Base-by-base conservation (phyloP, 2,113 vertebrate species). In the Scartelaos histophorus region DNA sequence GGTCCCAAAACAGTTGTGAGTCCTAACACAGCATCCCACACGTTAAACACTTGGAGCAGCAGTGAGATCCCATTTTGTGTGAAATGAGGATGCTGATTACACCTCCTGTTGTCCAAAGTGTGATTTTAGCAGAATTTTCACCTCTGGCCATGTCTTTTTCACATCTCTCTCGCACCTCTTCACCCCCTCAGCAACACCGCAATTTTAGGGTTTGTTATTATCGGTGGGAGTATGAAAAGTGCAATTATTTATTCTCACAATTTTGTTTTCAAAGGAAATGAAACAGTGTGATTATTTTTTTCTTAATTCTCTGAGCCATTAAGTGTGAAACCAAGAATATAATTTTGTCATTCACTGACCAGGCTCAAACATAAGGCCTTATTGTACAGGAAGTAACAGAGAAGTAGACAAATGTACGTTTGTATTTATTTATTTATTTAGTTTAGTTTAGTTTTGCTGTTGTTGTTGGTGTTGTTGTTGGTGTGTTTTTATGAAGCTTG, bases 81-180 rank as follows among this genome's bases (percentile, higher is more conserved):
- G 21, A 58, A 25, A 61, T 17, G 24, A 34, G 25, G 56, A 58
- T 61, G 24, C 17, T 34, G 25, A 61, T 61, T 61, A 34, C 58
- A 61, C 58, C 58, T 61, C 25, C 24, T 61, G 21, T 61, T 61
- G 58, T 61, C 5, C 56, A 29, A 61, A 34, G 25, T 61, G 58
- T 16, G 58, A 34, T 16, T 34, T 60, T 61, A 10, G 25, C 24
- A 61, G 58, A 17, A 61, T 34, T 9, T 34, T 61, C 58, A 34
- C 58, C 25, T 61, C 24, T 34, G 58, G 58, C 3, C 15, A 34
- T 61, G 13, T 34, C 24, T 13, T 56, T 56, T 21, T n/a, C n/a
- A 21, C n/a, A 24, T 29, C 12, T 60, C 25, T 60, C 24, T 15
- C 13, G 12, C 57, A 16, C 22, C 57, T 5, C 13, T 60, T 29